Evolutionary conservation across 2,797 vertebrate species (phyloP).

Genomic region (Pseudochirops cupreus): DNA sequence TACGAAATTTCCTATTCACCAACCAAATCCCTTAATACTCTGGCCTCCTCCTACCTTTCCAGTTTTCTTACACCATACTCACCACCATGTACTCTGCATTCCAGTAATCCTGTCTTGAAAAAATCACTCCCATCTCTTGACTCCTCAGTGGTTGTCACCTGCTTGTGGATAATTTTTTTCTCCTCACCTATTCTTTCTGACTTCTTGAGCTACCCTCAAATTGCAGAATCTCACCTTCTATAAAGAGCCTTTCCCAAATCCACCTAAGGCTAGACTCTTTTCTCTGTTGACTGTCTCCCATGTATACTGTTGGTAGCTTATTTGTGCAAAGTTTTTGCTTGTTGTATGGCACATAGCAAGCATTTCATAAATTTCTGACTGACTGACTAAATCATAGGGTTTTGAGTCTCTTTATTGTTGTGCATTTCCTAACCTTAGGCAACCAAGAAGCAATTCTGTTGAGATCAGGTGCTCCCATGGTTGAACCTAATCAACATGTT

Average conservation of each 20-base stretch:
- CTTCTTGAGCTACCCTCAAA: background rate
- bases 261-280: background rate
- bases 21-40: background rate
- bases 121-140: background rate
- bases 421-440: too few species aligned
- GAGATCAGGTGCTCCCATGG: too few species aligned
- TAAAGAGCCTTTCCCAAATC: background rate
- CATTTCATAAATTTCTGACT: background rate
- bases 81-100: background rate
- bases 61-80: background rate
- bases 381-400: background rate
- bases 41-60: background rate
- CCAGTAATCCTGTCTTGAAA: too few species aligned
- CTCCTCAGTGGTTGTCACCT: background rate
- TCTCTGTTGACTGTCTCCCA: background rate
- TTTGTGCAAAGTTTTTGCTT: background rate
- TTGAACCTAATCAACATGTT: background rate
- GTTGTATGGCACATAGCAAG: background rate
- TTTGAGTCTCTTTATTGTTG: background rate
- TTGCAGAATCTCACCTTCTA: background rate
- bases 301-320: background rate
- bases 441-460: too few species aligned
- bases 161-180: background rate
- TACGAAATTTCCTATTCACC: background rate
- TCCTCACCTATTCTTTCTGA: background rate